Evolutionary conservation across 2,113 vertebrate species (phyloP), one percentile per base, ranked within the genome.

Genomic region (Syngnathoides biaculeatus): DNA sequence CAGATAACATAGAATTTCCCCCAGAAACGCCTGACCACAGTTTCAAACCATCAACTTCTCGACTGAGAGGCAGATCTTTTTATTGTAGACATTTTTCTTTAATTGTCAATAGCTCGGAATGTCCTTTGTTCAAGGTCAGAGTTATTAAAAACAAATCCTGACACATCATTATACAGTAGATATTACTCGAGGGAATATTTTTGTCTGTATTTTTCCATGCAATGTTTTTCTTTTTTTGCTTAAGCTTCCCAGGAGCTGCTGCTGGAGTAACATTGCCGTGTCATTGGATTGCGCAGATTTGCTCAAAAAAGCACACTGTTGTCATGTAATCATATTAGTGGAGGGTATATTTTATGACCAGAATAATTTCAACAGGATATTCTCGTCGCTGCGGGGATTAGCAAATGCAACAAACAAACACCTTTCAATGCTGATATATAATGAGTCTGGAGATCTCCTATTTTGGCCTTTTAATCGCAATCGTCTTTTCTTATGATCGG

Each of bases 271-370:
- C 73, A 42, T 2, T 52, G 57, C 75, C 82, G 68, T 77, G 62
- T 71, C 68, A 86, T 84, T 71, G 69, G 79, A 87, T 89, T 82
- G 78, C 71, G 72, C 73, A 75, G 55, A 75, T 80, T 77, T 74
- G 68, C 73, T 77, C 38, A 71, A 76, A 83, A 80, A 84, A 52
- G 69, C 52, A 43, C 70, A 69, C 72, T 77, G 66, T 72, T 60
- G 68, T 80, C 63, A 65, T 43, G 62, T 73, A 79, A 87, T 78
- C 72, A 39, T 58, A 68, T 71, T 67, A 82, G 72, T 65, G 19
- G 43, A 62, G 38, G 20, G 38, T 5, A 8, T 40, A 60, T 40
- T 60, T 26, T 64, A 58, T 71, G 73, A 68, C 66, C 68, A 65
- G 74, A 81, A 82, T 85, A 84, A 69, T 75, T 63, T 6, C 17